Evolutionary conservation across 23 tunicate species (phyloP).

Genomic region (Botrylloides violaceus): DNA sequence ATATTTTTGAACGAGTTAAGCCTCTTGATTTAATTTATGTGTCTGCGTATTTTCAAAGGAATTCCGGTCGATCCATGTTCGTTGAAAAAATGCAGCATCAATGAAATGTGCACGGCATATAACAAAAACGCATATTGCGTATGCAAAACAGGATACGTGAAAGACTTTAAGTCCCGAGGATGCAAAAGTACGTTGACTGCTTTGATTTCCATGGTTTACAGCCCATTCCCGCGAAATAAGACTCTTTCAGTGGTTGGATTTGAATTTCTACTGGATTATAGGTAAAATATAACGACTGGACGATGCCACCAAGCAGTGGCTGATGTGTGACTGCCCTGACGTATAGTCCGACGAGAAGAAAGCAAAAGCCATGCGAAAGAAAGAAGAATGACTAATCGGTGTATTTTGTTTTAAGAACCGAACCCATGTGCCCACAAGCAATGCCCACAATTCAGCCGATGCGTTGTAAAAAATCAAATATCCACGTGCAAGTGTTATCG

Average conservation of each 20-base stretch:
- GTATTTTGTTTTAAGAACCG: neutral
- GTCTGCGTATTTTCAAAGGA: no score
- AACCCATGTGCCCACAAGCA: slow-evolving; percentile 2
- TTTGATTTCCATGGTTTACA: no score
- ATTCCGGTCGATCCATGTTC: neutral
- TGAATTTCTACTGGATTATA: no score
- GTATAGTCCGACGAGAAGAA: no score
- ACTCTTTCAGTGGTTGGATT: no score
- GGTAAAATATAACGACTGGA: no score
- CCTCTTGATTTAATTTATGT: neutral
- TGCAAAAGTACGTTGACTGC: slow-evolving; percentile 6
- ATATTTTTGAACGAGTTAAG: no score
- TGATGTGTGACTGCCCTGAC: no score
- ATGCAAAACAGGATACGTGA: slow-evolving; percentile 7
- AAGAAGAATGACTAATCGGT: neutral
- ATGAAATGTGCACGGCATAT: neutral
- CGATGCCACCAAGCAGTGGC: no score
- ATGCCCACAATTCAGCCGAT: neutral
- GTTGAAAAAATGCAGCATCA: neutral
- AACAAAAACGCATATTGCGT: slow-evolving; percentile 6
- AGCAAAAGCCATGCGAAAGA: neutral
- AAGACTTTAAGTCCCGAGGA: neutral
- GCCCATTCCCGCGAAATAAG: no score
- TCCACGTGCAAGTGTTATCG: neutral
- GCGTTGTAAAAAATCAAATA: neutral